These are phyloP conservation scores for Halcyon badia DNA, from an alignment of 2,797 vertebrate genomes.

Conservation along the genomic window DNA sequence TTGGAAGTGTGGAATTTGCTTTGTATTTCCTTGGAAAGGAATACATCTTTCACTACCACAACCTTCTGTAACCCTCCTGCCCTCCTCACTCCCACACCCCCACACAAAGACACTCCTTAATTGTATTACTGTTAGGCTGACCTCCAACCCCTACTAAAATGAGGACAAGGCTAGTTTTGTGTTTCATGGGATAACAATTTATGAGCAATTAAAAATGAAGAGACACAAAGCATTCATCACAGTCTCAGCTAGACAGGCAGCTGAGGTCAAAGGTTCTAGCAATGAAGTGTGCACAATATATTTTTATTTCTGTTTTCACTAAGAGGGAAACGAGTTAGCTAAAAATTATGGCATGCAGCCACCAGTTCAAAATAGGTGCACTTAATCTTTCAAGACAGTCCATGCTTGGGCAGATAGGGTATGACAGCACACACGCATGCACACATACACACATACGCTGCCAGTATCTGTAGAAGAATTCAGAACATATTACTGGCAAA, in stretches of 20 bases:
- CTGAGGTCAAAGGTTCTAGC: slow-evolving; percentile 88
- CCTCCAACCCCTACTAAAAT: slow-evolving; percentile 85
- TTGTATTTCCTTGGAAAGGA: slow-evolving; percentile 79
- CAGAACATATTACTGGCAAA: slow-evolving; percentile 45
- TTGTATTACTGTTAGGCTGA: slow-evolving; percentile 87
- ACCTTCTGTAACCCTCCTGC: slow-evolving; percentile 77
- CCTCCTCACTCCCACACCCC: slow-evolving; percentile 81
- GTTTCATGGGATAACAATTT: slow-evolving; percentile 93
- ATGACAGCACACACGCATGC: slow-evolving; percentile 68
- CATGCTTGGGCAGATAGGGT: slow-evolving; percentile 85
- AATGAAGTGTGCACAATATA: slow-evolving; percentile 98
- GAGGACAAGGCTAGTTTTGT: slow-evolving; percentile 89
- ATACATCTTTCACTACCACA: slow-evolving; percentile 76
- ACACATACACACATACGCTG: background rate
- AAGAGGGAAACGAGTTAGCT: slow-evolving; percentile 95
- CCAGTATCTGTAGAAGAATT: slow-evolving; percentile 46
- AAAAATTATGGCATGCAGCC: slow-evolving; percentile 91
- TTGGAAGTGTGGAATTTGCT: slow-evolving; percentile 76
- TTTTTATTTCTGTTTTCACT: slow-evolving; percentile 99
- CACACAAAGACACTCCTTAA: slow-evolving; percentile 86
- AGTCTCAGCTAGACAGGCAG: slow-evolving; percentile 89
- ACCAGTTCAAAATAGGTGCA: slow-evolving; percentile 86
- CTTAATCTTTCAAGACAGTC: slow-evolving; percentile 86
- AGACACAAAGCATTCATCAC: slow-evolving; percentile 94
- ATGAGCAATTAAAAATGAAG: slow-evolving; percentile 98